Base-by-base conservation (phyloP, 2,797 vertebrate species). In the Scyliorhinus canicula region DNA sequence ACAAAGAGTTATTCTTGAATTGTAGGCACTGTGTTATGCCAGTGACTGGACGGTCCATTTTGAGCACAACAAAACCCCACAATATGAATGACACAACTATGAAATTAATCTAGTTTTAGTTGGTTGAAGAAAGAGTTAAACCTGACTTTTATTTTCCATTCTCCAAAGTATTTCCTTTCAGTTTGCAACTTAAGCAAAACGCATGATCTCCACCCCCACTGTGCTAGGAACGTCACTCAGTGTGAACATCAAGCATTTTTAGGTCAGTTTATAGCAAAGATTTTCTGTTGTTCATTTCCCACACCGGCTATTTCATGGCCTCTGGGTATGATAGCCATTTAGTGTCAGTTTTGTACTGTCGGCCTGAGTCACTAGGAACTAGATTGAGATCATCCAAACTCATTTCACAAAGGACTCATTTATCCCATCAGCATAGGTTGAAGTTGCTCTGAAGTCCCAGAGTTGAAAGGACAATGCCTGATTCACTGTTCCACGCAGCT, bases 251-350 rank as follows among this genome's bases (percentile, higher is more conserved):
- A 91, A 91, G 88, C n/a, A 91, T 65, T 65, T 65, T 24, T 91
- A 65, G 88, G 60, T 91, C 88, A 91, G n/a, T 65, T 65, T 91
- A 63, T 24, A 91, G n/a, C 60, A 65, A 91, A 91, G 88, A 57
- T 91, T 91, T 63, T 57, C 57, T 91, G 88, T 91, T 91, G 63
- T 65, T 91, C 88, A 91, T 91, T 91, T 65, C 60, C 88, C 88
- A 26, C 4, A 90, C 16, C 88, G 26, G 88, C 24, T 60, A 91
- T 91, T 60, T 91, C 40, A 60, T 65, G 88, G 57, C 60, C n/a
- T 65, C n/a, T 91, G 86, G n/a, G 88, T 40, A 60, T 44, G 88
- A 91, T 91, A 65, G 57, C 88, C 88, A 91, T 91, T 91, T 91
- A 91, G 88, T 91, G 21, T 91, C 88, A 91, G 60, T 63, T 65